Percentiles rank a stretch among this genome's conserved stretches.
Conservation (phyloP, 2,113 vertebrate genomes). For the Puffinus mauretanicus region DNA sequence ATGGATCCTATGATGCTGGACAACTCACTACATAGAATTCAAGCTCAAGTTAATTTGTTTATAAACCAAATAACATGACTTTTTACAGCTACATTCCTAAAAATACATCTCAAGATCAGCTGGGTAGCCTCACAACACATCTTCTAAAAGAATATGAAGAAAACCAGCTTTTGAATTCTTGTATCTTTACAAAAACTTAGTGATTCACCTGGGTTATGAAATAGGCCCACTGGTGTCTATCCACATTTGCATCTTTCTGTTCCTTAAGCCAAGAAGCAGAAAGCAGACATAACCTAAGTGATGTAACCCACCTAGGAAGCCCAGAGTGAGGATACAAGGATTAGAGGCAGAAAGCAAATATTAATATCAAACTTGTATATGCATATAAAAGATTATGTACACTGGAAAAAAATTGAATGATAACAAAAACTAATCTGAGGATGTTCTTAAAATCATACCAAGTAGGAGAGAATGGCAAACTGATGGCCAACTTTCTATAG, state of each 20-base stretch:
- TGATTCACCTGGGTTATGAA: neutral
- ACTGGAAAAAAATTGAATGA: neutral
- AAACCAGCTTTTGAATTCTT: neutral
- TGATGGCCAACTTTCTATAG: neutral
- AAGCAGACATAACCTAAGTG: neutral
- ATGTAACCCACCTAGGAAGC: neutral
- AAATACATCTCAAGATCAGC: neutral
- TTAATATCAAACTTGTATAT: neutral
- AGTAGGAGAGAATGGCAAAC: neutral
- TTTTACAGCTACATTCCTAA: neutral
- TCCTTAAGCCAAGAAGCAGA: neutral
- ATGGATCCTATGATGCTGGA: neutral
- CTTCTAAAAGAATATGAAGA: neutral
- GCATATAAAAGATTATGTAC: neutral
- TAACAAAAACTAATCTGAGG: neutral
- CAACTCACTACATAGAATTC: neutral
- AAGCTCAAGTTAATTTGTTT: neutral
- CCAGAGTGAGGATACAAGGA: neutral
- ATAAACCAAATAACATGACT: neutral
- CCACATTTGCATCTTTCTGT: neutral
- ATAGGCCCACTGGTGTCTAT: neutral
- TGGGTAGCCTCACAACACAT: neutral
- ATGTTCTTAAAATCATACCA: neutral
- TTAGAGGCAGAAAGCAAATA: neutral
- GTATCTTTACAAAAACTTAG: neutral